phyloP scores from a whole-genome alignment of 2,113 vertebrate species.

The Chascanopsetta lugubris region DNA sequence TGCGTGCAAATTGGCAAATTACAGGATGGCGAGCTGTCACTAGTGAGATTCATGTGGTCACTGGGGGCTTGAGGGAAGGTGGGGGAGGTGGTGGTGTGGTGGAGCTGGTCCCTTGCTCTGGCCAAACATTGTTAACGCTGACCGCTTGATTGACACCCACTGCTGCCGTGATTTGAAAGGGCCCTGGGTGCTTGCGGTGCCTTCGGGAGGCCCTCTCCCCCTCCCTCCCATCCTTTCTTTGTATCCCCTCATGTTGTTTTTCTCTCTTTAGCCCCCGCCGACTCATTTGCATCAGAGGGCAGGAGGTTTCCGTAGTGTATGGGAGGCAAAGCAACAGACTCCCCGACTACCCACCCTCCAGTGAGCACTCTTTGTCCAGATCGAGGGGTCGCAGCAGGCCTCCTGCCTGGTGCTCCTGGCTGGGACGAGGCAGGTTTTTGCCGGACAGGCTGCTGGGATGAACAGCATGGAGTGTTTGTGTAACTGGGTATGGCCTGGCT shows the following conservation, averaged over 20 bases:
- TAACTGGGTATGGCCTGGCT: conserved; percentile 67
- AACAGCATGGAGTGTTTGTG: conserved; percentile 79
- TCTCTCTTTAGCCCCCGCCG: conserved; percentile 55
- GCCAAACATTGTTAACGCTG: conserved; percentile 74
- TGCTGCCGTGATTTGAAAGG: conserved; percentile 69
- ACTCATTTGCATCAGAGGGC: conserved; percentile 88
- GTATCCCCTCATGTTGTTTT: conserved; percentile 72
- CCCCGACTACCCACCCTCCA: conserved; percentile 68
- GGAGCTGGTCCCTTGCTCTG: conserved; percentile 69
- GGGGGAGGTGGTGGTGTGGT: conserved; percentile 71
- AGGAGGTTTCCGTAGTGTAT: conserved; percentile 84
- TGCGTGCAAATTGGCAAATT: conserved; percentile 86
- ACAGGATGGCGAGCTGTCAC: conserved; percentile 75
- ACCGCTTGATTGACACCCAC: conserved; percentile 75
- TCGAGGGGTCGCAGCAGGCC: conserved; percentile 56
- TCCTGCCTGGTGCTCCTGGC: conserved; percentile 65
- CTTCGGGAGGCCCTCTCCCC: conserved; percentile 61
- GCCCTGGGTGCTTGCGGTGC: conserved; percentile 41
- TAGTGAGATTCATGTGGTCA: conserved; percentile 77
- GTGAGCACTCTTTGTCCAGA: conserved; percentile 68
- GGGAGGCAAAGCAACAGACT: conserved; percentile 81
- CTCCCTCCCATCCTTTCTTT: conserved; percentile 60
- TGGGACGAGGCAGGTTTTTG: conserved; percentile 60
- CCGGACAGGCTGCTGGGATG: conserved; percentile 75
- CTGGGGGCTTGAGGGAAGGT: conserved; percentile 71